phyloP scores from a whole-genome alignment of 1,140 invertebrate species.

The Mesaphorura yosii region DNA sequence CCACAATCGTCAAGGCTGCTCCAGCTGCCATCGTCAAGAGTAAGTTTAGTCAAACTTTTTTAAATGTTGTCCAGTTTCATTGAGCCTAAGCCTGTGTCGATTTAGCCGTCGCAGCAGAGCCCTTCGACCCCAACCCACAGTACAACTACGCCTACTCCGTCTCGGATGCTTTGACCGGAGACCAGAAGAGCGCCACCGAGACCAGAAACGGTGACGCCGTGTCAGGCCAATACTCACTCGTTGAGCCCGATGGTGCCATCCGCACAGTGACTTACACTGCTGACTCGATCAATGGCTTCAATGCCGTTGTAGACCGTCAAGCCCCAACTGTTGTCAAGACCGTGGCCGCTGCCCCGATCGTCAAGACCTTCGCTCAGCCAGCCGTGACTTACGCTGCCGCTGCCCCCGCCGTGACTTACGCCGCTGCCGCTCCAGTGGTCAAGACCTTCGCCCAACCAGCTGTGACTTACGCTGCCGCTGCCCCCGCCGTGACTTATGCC shows the following conservation, averaged over 20 bases:
- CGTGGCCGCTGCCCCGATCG: too few relatives aligned
- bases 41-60: too few relatives aligned
- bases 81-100: too few relatives aligned
- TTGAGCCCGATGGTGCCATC: slow-evolving; percentile 15
- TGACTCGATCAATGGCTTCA: slow-evolving; percentile 11
- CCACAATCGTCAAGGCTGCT: too few relatives aligned
- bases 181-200: slow-evolving; percentile 29
- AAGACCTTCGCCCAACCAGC: too few relatives aligned
- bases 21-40: not conserved
- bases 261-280: slow-evolving; percentile 19
- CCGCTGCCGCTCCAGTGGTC: too few relatives aligned
- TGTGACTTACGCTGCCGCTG: too few relatives aligned
- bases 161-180: slow-evolving; percentile 3
- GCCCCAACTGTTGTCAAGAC: not conserved
- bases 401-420: too few relatives aligned
- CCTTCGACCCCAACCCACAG: slow-evolving; percentile 1
- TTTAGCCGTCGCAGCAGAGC: not conserved
- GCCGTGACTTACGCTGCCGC: too few relatives aligned
- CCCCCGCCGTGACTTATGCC: too few relatives aligned
- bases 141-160: slow-evolving; percentile 8
- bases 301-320: slow-evolving; percentile 2
- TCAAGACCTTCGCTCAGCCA: too few relatives aligned
- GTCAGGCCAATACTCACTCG: slow-evolving; percentile 37
- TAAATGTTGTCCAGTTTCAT: too few relatives aligned
- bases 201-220: slow-evolving; percentile 45